phyloP scores from a whole-genome alignment of 92 coral and sea anemone species.

The Porites rus region DNA sequence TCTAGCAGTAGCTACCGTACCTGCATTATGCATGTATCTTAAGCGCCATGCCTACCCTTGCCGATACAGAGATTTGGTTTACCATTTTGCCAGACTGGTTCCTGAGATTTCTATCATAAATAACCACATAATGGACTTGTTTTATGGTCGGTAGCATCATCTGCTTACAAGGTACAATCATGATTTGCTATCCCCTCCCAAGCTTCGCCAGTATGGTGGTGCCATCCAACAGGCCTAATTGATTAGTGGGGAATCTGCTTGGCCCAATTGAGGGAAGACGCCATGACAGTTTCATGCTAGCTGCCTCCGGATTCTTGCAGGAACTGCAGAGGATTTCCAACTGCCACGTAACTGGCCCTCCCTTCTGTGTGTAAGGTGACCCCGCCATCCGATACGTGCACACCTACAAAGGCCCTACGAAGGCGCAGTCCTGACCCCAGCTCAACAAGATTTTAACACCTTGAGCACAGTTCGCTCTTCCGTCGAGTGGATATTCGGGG shows the following conservation, averaged over 20 bases:
- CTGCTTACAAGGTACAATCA: slow-evolving; percentile 62
- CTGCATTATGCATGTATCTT: slow-evolving; percentile 42
- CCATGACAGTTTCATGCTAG: slow-evolving; percentile 27
- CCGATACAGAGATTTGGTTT: slow-evolving; percentile 54
- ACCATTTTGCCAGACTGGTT: slow-evolving; percentile 66
- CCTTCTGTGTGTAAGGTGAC: not conserved
- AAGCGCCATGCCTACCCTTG: slow-evolving; percentile 40
- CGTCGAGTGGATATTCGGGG: slow-evolving; percentile 52
- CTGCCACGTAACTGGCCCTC: slow-evolving; percentile 10
- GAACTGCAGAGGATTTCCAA: slow-evolving; percentile 32
- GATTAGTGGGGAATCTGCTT: slow-evolving; percentile 28
- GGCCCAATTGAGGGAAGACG: slow-evolving; percentile 30
- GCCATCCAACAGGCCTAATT: slow-evolving; percentile 32
- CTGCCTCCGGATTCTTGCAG: slow-evolving; percentile 23
- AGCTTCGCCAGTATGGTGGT: slow-evolving; percentile 41
- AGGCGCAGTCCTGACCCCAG: slow-evolving; percentile 47
- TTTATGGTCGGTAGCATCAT: slow-evolving; percentile 65
- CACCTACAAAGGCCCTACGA: not conserved
- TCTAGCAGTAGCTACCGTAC: slow-evolving; percentile 25
- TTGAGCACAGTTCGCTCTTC: slow-evolving; percentile 50
- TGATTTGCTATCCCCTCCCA: slow-evolving; percentile 53
- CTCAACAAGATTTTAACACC: slow-evolving; percentile 28
- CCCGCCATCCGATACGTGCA: too few relatives aligned
- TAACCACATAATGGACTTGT: slow-evolving; percentile 65
- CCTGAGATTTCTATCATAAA: slow-evolving; percentile 64